Conservation (phyloP, 2,797 vertebrate species). For the Ibycter americanus region DNA sequence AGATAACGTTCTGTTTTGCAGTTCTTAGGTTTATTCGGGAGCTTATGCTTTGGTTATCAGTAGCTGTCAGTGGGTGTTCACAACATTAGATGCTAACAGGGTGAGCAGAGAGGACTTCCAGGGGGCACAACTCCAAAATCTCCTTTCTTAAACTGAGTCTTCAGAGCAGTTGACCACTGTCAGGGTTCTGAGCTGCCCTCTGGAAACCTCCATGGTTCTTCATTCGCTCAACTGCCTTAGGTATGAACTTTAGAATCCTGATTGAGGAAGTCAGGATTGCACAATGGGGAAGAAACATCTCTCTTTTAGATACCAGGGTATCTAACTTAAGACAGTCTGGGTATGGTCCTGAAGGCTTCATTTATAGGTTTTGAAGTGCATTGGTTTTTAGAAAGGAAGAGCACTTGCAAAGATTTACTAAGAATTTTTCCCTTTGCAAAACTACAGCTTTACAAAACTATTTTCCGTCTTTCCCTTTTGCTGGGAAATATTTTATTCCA, state of each 20-base stretch:
- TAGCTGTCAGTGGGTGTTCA: neutral
- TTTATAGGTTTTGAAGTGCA: neutral
- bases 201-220: neutral
- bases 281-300: neutral
- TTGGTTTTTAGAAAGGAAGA: neutral
- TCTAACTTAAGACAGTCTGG: neutral
- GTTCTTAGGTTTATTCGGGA: neutral
- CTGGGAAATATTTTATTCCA: neutral
- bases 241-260: neutral
- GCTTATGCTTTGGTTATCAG: neutral
- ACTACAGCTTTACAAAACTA: neutral
- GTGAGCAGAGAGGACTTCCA: neutral
- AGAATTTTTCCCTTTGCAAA: neutral
- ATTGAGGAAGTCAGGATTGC: neutral
- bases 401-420: neutral
- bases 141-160: neutral
- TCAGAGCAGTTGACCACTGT: neutral
- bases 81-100: neutral
- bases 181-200: rapidly evolving
- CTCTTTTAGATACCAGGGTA: neutral
- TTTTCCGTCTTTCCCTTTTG: neutral
- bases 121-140: neutral
- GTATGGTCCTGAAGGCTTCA: neutral
- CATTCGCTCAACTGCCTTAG: neutral
- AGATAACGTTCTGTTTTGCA: neutral